Conservation (phyloP, 2,797 vertebrate genomes). For the Astyanax mexicanus region DNA sequence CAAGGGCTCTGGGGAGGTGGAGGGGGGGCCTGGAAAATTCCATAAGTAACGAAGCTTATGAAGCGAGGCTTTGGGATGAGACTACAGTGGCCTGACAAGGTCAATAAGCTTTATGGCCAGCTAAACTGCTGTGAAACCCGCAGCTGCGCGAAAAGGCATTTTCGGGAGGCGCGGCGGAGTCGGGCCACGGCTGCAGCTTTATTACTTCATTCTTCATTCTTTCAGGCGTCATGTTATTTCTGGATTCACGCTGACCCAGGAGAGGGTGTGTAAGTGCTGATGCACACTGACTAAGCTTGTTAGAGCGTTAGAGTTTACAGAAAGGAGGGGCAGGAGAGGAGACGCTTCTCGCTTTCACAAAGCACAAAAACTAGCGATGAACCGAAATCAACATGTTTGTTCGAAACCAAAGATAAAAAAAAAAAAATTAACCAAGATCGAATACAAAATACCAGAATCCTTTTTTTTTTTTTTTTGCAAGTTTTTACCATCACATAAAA, state of each 20-base stretch:
- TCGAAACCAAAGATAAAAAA: too few relatives aligned
- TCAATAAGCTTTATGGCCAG: slow-evolving; percentile 54
- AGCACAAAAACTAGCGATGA: too few relatives aligned
- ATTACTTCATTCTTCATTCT: slow-evolving; percentile 51
- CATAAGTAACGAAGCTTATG: slow-evolving; percentile 60
- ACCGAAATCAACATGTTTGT: too few relatives aligned
- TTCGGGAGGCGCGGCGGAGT: slow-evolving; percentile 37
- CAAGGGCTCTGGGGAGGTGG: slow-evolving; percentile 44
- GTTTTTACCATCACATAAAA: too few relatives aligned
- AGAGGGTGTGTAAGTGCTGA: slow-evolving; percentile 24
- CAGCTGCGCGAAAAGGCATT: slow-evolving; percentile 44
- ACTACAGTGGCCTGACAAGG: slow-evolving; percentile 49
- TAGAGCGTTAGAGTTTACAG: slow-evolving; percentile 14
- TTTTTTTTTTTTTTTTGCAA: too few relatives aligned
- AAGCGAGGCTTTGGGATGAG: slow-evolving; percentile 44
- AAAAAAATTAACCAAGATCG: too few relatives aligned
- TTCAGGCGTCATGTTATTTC: slow-evolving; percentile 39
- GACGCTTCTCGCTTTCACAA: slow-evolving; percentile 29
- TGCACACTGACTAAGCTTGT: slow-evolving; percentile 31
- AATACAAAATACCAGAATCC: too few relatives aligned
- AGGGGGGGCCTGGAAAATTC: slow-evolving; percentile 53
- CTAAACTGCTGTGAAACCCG: slow-evolving; percentile 58
- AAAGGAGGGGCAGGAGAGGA: background rate
- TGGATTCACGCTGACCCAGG: slow-evolving; percentile 39
- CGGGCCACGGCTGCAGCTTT: slow-evolving; percentile 42